These are phyloP conservation scores for Lasioglossum villosulum DNA, from an alignment of 2,888 invertebrate species.

Conservation along the genomic window DNA sequence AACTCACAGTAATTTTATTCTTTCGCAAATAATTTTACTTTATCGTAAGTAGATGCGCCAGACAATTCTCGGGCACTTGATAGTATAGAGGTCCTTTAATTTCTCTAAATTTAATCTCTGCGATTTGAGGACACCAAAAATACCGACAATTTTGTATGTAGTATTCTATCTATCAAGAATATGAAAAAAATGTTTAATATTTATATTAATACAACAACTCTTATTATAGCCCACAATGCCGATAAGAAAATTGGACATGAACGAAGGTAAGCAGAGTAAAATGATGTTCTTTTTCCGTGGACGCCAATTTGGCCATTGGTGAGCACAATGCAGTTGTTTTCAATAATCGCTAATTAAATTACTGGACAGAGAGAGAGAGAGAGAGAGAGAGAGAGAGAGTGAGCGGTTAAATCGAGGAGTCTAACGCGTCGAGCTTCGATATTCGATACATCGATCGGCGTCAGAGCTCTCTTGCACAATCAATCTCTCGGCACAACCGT, in stretches of 20 bases:
- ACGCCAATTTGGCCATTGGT: background rate
- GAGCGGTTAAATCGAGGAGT: background rate
- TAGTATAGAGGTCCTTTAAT: background rate
- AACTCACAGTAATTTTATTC: background rate
- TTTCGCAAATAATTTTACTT: background rate
- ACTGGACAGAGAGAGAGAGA: background rate
- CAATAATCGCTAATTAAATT: conserved; percentile 1
- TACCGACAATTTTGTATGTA: background rate
- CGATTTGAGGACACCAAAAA: background rate
- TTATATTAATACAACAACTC: no score
- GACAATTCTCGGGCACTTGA: background rate
- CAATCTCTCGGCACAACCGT: conserved; percentile 78
- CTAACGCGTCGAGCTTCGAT: conserved; percentile 11
- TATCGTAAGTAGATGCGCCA: background rate
- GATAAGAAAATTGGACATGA: background rate
- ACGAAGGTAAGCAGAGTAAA: background rate
- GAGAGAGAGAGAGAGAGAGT: background rate
- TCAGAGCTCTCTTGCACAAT: conserved; percentile 67
- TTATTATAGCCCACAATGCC: background rate
- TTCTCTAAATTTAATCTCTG: background rate
- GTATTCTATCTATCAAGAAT: no score
- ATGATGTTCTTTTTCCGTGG: background rate
- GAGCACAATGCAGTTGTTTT: background rate
- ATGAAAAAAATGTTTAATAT: no score
- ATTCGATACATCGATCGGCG: conserved; percentile 32